These are phyloP conservation scores for Glareola pratincola DNA, from an alignment of 2,113 vertebrate species.

Conservation along the genomic window DNA sequence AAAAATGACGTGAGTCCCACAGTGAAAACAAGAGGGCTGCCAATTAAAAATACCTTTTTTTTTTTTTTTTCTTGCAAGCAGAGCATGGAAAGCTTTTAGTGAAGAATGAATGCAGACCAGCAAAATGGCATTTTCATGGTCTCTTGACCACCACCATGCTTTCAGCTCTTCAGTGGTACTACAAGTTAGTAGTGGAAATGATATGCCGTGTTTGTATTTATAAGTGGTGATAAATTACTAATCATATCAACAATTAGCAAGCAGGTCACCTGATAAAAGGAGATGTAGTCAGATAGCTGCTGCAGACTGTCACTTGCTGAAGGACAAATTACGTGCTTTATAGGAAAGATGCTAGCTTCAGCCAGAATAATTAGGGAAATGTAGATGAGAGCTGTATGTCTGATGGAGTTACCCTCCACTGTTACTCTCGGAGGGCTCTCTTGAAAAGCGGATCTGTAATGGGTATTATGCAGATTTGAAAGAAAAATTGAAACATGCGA, in stretches of 20 bases:
- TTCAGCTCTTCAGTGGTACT: neutral
- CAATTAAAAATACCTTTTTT: neutral
- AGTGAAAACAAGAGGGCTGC: neutral
- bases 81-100: neutral
- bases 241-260: constrained; percentile 37
- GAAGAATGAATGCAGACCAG: neutral
- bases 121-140: neutral
- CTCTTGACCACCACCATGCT: neutral
- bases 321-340: neutral
- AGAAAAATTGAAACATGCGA: constrained; percentile 47
- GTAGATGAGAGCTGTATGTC: neutral
- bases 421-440: constrained; percentile 9
- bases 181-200: neutral
- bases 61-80: neutral
- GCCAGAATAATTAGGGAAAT: neutral
- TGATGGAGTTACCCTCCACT: constrained; percentile 19
- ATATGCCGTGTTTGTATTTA: neutral
- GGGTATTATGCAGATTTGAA: constrained; percentile 55
- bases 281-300: neutral
- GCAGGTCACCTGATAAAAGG: constrained; percentile 37
- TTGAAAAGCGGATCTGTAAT: constrained; percentile 30
- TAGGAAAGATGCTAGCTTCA: neutral
- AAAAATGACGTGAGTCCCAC: accelerated
- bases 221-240: constrained; percentile 50
- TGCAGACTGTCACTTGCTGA: constrained; percentile 5